Base-by-base conservation (phyloP, 2,797 vertebrate genomes). In the Crotalus adamanteus region DNA sequence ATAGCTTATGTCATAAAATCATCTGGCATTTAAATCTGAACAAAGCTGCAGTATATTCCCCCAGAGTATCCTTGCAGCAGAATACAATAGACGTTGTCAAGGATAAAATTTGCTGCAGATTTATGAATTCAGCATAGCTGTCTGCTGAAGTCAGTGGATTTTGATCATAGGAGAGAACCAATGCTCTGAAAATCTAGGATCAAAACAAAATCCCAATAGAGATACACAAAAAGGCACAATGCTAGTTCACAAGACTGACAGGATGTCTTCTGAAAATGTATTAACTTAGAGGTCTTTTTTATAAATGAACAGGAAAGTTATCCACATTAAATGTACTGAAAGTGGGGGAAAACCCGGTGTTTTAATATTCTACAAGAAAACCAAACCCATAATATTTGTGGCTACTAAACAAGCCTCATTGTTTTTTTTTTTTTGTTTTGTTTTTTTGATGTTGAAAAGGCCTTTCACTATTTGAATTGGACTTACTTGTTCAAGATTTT, bases 211-310 rank as follows among this genome's bases (percentile, higher is more conserved):
- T 93, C 85, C 47, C 95, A 94, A 96, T 96, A 94, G 0, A 18
- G 86, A 25, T 95, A 28, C 94, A 22, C 42, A 4, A 2, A 31
- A 69, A 69, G 95, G 42, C 95, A 95, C 92, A 97, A 90, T 95
- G 93, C 87, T 95, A 96, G 87, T 96, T 90, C 92, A 85, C 88
- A 96, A 96, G 95, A 96, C 91, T 96, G 96, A 97, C 96, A 93
- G 91, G 94, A 96, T 96, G 94, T 55, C 90, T 94, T 94, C 94
- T 96, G 94, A 96, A 97, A 97, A 95, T 60, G 93, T 73, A 73
- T 16, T 95, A 92, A 26, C 94, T 97, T 93, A 96, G 69, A 11
- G 93, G 73, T 85, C 92, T 92, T 96, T 78, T 97, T 78, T 97
- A 95, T 59, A 93, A 97, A 47, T 93, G 92, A 90, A 87, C 87